Percentiles rank a stretch among this genome's conserved stretches.
phyloP scores from a whole-genome alignment of 2,888 invertebrate species.

The Hydrotaea diabolus region DNA sequence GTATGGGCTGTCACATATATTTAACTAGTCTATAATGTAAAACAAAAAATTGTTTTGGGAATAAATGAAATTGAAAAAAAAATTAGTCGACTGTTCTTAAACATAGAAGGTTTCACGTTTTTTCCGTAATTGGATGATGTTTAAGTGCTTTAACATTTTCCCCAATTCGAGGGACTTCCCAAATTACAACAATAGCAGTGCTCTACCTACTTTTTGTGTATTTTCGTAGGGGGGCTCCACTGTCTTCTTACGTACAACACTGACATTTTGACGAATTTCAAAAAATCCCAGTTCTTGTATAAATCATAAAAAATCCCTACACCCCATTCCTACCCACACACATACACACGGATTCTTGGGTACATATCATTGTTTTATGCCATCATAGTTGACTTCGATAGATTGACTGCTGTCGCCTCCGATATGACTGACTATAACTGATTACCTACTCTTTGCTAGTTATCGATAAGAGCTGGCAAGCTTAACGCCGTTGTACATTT shows the following conservation, averaged over 20 bases:
- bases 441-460: conserved; percentile 1
- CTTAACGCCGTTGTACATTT: not conserved
- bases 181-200: not conserved
- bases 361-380: not conserved
- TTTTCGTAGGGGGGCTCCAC: not conserved
- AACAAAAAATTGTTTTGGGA: no score
- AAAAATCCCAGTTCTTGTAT: conserved; percentile 32
- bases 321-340: not conserved
- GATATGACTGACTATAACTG: not conserved
- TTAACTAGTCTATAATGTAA: no score
- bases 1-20: no score
- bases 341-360: not conserved
- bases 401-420: not conserved
- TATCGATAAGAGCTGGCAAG: conserved; percentile 19
- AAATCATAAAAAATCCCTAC: conserved; percentile 34
- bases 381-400: conserved; percentile 16
- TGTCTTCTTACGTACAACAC: not conserved
- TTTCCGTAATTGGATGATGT: no score
- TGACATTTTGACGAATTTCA: not conserved
- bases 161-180: not conserved
- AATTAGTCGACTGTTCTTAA: no score
- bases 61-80: no score
- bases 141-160: not conserved
- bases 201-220: not conserved
- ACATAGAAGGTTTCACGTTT: no score